phyloP scores from a whole-genome alignment of 2,113 vertebrate genomes.

The Onychostruthus taczanowskii region DNA sequence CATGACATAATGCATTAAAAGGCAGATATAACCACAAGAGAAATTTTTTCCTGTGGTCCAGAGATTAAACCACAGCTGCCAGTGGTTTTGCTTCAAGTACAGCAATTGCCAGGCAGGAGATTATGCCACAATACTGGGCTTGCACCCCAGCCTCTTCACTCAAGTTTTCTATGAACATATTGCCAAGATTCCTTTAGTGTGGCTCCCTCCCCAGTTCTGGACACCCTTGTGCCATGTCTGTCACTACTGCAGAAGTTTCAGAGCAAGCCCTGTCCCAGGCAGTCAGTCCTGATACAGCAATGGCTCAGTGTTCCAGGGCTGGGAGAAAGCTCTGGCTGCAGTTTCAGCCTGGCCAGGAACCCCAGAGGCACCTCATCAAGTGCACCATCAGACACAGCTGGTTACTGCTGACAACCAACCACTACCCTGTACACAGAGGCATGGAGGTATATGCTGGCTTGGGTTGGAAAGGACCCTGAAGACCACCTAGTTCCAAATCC shows the following conservation, averaged over 20 bases:
- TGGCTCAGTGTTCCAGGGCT: not conserved
- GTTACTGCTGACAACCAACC: not conserved
- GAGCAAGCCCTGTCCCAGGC: not conserved
- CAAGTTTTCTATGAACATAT: not conserved
- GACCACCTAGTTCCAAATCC: not conserved
- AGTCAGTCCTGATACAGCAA: not conserved
- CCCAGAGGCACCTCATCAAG: not conserved
- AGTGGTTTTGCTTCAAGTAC: slow-evolving; percentile 17
- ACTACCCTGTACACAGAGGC: not conserved
- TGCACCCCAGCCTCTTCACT: not conserved
- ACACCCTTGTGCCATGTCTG: not conserved
- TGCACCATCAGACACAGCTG: not conserved
- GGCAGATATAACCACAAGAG: not conserved
- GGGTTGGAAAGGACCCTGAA: not conserved
- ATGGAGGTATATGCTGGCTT: not conserved
- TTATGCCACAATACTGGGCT: not conserved
- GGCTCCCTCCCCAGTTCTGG: not conserved
- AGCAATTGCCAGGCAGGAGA: not conserved
- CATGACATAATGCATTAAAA: not conserved
- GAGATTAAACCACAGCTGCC: not conserved
- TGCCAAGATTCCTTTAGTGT: not conserved
- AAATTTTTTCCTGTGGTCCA: not conserved
- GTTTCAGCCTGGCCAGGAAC: not conserved
- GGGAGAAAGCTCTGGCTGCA: not conserved
- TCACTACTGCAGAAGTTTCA: not conserved